Percentiles rank a stretch among this genome's conserved stretches.
Evolutionary conservation across 2,113 vertebrate genomes (phyloP).

Genomic region (Prochilodus magdalenae): DNA sequence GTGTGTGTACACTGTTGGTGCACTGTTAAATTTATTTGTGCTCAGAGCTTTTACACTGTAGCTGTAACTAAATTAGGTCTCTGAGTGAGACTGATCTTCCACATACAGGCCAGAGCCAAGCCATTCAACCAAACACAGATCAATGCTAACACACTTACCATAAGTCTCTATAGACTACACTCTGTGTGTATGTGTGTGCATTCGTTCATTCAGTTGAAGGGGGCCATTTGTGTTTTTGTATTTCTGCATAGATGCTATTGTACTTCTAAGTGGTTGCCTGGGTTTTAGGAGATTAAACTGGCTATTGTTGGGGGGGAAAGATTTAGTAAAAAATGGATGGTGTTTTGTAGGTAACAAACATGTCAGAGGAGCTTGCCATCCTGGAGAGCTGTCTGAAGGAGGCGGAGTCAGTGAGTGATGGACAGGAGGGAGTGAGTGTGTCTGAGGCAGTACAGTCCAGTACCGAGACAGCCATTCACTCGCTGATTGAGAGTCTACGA

Average conservation of each 20-base stretch:
- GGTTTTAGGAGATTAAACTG: neutral
- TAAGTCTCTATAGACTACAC: neutral
- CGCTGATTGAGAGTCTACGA: conserved; percentile 90
- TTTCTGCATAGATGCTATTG: neutral
- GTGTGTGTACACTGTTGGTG: neutral
- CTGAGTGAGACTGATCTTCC: conserved; percentile 58
- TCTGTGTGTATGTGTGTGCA: neutral
- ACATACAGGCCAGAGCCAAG: conserved; percentile 37
- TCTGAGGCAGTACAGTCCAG: conserved; percentile 87
- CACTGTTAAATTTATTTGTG: neutral
- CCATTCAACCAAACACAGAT: conserved; percentile 54
- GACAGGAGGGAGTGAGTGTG: conserved; percentile 83
- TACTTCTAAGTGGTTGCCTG: neutral
- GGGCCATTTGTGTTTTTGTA: neutral
- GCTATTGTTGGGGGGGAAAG: neutral
- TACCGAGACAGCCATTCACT: conserved; percentile 94
- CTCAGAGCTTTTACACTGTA: conserved; percentile 21
- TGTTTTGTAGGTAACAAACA: conserved; percentile 88
- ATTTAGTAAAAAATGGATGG: neutral
- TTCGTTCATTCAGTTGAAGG: neutral
- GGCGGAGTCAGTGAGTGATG: conserved; percentile 82
- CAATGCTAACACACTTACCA: conserved; percentile 52
- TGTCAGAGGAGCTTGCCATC: conserved; percentile 93
- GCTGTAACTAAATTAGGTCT: conserved; percentile 64
- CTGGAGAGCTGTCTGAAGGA: conserved; percentile 91